Conservation (phyloP, 2,113 vertebrate species). For the Toxostoma redivivum region DNA sequence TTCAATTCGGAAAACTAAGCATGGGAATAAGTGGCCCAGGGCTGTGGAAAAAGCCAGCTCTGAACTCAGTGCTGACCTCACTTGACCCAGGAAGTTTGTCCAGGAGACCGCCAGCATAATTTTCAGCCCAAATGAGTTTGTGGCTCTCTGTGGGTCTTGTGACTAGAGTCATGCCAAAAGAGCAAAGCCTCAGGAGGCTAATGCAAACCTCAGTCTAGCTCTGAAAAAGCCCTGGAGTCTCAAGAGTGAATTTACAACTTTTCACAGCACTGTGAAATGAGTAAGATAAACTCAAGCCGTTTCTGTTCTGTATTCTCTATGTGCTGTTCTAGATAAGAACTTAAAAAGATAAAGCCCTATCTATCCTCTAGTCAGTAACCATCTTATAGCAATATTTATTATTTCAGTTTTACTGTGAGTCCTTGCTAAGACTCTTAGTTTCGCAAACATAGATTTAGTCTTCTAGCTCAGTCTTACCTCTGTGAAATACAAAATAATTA, state of each 20-base stretch:
- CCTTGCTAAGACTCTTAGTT: not conserved
- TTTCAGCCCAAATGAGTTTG: not conserved
- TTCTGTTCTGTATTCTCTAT: not conserved
- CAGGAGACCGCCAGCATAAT: not conserved
- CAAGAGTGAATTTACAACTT: not conserved
- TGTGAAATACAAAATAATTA: not conserved
- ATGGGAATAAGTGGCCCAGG: not conserved
- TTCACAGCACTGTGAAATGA: not conserved
- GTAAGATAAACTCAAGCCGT: not conserved
- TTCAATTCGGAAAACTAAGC: not conserved
- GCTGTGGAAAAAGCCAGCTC: not conserved
- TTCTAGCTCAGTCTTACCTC: not conserved
- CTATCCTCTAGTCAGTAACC: not conserved
- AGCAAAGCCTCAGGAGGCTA: not conserved
- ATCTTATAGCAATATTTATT: not conserved
- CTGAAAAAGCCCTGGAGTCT: not conserved
- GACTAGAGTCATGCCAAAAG: not conserved
- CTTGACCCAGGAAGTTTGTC: not conserved
- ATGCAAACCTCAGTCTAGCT: not conserved
- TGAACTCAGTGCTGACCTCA: not conserved
- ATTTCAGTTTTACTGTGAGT: not conserved
- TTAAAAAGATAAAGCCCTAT: slow-evolving; percentile 10
- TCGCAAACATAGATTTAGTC: not conserved
- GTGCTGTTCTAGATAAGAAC: not conserved
- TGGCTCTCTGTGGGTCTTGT: not conserved